phyloP scores from a whole-genome alignment of 2,113 vertebrate genomes.

The Xenopus borealis region DNA sequence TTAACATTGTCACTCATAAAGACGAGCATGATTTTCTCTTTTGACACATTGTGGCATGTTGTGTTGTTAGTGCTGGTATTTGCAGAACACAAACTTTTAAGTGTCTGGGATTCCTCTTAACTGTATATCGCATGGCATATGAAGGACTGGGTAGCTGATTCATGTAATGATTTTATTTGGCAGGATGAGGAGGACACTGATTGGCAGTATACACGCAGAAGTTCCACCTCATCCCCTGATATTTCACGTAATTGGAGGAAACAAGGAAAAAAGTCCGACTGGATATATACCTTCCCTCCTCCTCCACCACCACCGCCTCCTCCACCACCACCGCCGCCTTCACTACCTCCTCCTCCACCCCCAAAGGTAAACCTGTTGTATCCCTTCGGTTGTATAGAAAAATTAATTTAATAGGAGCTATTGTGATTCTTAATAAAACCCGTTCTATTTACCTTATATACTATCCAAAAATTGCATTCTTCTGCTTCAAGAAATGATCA shows the following conservation, averaged over 20 bases:
- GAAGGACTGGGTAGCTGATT: slow-evolving; percentile 1
- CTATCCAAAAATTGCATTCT: too few species aligned
- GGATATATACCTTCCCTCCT: slow-evolving; percentile 32
- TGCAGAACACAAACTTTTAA: neutral
- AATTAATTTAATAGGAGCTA: too few species aligned
- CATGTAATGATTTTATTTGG: slow-evolving; percentile 29
- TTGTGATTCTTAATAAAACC: too few species aligned
- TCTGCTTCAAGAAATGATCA: too few species aligned
- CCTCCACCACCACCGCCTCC: slow-evolving; percentile 7
- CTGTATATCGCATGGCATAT: neutral
- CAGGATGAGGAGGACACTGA: slow-evolving; percentile 44
- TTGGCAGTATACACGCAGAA: slow-evolving; percentile 40
- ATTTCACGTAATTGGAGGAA: slow-evolving; percentile 40
- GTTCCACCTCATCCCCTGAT: slow-evolving; percentile 39
- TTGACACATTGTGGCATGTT: neutral
- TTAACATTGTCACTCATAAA: too few species aligned
- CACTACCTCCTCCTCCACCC: slow-evolving; percentile 28
- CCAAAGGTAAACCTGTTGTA: slow-evolving; percentile 36
- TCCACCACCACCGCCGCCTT: neutral
- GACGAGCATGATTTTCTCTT: too few species aligned
- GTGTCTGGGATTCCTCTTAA: neutral
- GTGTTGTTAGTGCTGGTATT: neutral
- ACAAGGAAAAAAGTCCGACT: slow-evolving; percentile 43
- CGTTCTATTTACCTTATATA: too few species aligned
- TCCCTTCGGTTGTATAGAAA: too few species aligned